These are phyloP conservation scores for Piprites chloris DNA, from an alignment of 2,113 vertebrate species.

Conservation along the genomic window DNA sequence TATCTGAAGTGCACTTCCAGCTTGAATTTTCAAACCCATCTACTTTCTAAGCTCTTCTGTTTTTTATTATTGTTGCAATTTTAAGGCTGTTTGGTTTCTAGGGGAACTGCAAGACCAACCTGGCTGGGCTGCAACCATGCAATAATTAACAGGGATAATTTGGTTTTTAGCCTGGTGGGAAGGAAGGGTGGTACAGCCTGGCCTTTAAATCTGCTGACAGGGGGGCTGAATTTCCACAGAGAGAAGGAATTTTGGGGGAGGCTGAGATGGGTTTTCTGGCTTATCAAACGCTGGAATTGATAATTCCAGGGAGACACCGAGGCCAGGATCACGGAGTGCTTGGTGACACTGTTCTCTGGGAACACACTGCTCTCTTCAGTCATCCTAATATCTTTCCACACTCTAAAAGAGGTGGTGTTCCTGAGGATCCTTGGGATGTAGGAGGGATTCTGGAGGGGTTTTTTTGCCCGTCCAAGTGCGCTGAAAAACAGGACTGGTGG, in stretches of 20 bases:
- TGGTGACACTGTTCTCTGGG: not conserved
- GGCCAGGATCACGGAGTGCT: not conserved
- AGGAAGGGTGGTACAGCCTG: rapidly evolving
- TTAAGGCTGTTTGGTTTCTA: not conserved
- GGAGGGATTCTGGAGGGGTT: not conserved
- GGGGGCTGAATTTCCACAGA: not conserved
- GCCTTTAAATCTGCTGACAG: not conserved
- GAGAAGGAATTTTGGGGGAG: not conserved
- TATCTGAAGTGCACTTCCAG: not conserved
- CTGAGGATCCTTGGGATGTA: rapidly evolving
- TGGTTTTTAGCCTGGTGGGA: not conserved
- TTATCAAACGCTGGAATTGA: not conserved
- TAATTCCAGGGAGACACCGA: not conserved
- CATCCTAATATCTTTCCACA: rapidly evolving
- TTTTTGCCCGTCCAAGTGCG: rapidly evolving
- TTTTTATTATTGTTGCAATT: not conserved
- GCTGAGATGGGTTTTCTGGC: not conserved
- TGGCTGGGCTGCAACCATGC: not conserved
- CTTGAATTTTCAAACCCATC: not conserved
- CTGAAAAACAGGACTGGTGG: not conserved
- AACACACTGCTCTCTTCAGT: not conserved
- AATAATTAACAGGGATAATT: not conserved
- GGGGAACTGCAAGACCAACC: not conserved
- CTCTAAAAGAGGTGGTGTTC: rapidly evolving
- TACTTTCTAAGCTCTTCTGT: not conserved